Conservation (phyloP, 2,113 vertebrate species). For the Regulus satrapa region DNA sequence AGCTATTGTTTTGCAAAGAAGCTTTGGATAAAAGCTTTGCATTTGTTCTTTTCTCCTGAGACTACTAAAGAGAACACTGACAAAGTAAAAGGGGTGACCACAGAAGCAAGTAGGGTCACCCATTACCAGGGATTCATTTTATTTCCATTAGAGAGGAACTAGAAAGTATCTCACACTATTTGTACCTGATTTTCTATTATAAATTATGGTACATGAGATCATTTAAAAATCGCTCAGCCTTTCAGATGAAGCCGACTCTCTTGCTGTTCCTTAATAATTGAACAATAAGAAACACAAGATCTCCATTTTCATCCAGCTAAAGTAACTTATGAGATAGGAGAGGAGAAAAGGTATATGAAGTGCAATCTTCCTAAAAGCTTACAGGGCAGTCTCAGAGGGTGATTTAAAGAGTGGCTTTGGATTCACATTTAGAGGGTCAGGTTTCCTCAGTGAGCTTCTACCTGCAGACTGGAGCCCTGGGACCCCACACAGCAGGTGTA, state of each 20-base stretch:
- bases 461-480: neutral
- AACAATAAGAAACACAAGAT: conserved; percentile 44
- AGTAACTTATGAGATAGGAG: neutral
- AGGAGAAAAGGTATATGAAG: neutral
- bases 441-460: neutral
- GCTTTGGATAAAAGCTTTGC: conserved; percentile 41
- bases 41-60: conserved; percentile 36
- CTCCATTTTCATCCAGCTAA: conserved; percentile 40
- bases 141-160: conserved; percentile 56
- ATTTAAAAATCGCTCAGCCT: conserved; percentile 55
- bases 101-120: conserved; percentile 50
- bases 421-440: neutral
- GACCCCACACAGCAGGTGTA: neutral
- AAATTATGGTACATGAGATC: conserved; percentile 56
- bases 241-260: conserved; percentile 4
- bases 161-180: conserved; percentile 43
- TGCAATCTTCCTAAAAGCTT: neutral
- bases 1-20: conserved; percentile 36
- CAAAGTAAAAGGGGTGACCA: conserved; percentile 50
- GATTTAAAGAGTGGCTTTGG: neutral
- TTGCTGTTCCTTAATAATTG: conserved; percentile 57
- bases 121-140: conserved; percentile 62
- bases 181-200: conserved; percentile 56
- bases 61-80: conserved; percentile 48
- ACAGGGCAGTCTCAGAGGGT: neutral